These are phyloP conservation scores for Melanostigma gelatinosum DNA, from an alignment of 2,113 vertebrate species.

Conservation along the genomic window DNA sequence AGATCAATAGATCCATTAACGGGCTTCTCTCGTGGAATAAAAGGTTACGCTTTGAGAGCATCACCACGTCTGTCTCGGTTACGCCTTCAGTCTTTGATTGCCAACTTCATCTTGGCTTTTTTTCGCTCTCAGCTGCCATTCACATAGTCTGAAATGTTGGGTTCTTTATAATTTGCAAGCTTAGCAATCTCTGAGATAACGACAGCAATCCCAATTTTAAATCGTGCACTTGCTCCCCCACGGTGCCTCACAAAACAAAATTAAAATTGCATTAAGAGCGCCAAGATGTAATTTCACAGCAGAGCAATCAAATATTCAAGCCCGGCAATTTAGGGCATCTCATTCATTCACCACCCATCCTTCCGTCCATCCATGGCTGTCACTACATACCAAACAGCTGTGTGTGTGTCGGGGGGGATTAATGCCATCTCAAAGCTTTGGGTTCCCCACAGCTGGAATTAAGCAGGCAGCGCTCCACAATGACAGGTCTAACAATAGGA, in stretches of 20 bases:
- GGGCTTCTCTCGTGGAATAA: conserved; percentile 83
- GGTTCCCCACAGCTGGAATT: conserved; percentile 75
- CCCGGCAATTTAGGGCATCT: conserved; percentile 85
- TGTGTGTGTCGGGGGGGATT: conserved; percentile 57
- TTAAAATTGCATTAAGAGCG: conserved; percentile 84
- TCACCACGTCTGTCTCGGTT: conserved; percentile 83
- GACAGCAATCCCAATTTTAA: conserved; percentile 73
- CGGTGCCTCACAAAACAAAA: conserved; percentile 83
- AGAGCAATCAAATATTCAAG: conserved; percentile 86
- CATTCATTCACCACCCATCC: conserved; percentile 82
- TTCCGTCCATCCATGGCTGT: conserved; percentile 81
- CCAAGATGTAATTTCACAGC: conserved; percentile 85
- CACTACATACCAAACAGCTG: conserved; percentile 80
- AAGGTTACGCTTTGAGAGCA: conserved; percentile 83
- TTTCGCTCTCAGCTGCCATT: conserved; percentile 78
- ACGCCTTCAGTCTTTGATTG: conserved; percentile 86
- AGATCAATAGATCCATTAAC: conserved; percentile 87
- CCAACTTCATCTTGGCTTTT: conserved; percentile 85
- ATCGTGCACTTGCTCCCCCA: conserved; percentile 72
- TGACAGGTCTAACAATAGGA: conserved; percentile 71
- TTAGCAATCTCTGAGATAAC: conserved; percentile 77
- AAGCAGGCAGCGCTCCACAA: conserved; percentile 60
- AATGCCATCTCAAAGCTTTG: conserved; percentile 68
- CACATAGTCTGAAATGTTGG: conserved; percentile 80
- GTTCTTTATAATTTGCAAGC: conserved; percentile 82